Evolutionary conservation across 2,888 invertebrate species (phyloP).

Genomic region (Apodemia duryi): DNA sequence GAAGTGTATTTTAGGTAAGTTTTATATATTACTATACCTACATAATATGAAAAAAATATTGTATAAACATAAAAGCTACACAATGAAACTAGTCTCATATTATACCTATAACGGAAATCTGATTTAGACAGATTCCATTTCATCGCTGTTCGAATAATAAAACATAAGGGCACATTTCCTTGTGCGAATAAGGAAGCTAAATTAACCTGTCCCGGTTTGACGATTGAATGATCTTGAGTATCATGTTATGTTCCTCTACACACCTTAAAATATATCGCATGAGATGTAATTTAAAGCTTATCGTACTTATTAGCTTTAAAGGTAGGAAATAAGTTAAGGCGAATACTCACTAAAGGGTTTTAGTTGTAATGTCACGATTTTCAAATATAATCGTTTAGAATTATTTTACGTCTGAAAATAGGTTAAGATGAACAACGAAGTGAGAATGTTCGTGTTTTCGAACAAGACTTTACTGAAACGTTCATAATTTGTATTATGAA

Average conservation of each 20-base stretch:
- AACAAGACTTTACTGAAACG: no score
- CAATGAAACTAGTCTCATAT: background rate
- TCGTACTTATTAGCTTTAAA: background rate
- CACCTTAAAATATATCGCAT: background rate
- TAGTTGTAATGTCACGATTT: no score
- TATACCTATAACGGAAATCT: background rate
- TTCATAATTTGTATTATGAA: no score
- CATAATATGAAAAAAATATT: background rate
- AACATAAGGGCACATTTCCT: background rate
- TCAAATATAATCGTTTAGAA: no score
- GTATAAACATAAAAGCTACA: background rate
- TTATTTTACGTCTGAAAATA: no score
- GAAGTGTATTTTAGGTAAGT: conserved; percentile 87
- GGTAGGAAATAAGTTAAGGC: conserved; percentile 46
- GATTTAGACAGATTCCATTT: conserved; percentile 9
- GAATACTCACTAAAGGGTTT: conserved; percentile 25
- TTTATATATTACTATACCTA: background rate
- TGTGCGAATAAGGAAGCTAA: background rate
- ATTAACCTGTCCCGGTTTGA: background rate
- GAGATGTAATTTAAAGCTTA: background rate
- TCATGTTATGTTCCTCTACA: conserved; percentile 3
- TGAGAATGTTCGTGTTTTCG: no score
- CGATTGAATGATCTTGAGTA: conserved; percentile 6
- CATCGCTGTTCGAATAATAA: background rate
- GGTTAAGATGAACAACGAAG: no score